Evolutionary conservation across 2,888 invertebrate species (phyloP).

Genomic region (Thysanoteuthis rhombus): DNA sequence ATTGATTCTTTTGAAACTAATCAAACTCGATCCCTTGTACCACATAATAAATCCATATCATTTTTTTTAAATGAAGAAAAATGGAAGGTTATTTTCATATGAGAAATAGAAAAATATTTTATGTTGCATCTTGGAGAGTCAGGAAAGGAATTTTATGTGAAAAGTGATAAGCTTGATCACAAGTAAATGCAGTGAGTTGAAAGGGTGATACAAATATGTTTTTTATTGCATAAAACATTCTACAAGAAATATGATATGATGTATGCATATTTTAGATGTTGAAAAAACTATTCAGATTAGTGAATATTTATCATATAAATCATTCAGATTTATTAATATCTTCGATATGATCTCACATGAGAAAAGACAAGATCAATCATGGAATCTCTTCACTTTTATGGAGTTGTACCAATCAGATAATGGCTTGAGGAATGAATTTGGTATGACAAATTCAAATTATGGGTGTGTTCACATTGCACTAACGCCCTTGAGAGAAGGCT

Average conservation of each 20-base stretch:
- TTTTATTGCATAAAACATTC: too few species aligned
- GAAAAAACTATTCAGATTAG: background rate
- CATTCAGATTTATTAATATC: background rate
- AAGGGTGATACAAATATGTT: too few species aligned
- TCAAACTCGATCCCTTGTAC: background rate
- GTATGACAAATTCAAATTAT: too few species aligned
- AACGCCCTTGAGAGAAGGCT: too few species aligned
- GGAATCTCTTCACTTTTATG: too few species aligned
- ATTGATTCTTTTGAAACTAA: background rate
- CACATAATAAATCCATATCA: background rate
- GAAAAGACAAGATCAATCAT: background rate
- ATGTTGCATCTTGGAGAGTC: background rate
- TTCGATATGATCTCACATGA: background rate
- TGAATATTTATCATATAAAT: background rate
- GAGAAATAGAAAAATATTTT: background rate
- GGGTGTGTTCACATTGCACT: too few species aligned
- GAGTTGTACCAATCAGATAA: too few species aligned
- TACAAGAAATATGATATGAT: too few species aligned
- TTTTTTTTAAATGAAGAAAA: background rate
- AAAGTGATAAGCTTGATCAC: background rate
- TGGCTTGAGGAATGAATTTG: too few species aligned
- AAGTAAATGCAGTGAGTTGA: background rate
- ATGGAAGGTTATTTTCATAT: background rate
- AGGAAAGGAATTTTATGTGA: background rate
- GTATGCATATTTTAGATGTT: too few species aligned